Conservation (phyloP, 2,888 invertebrate genomes). For the Drosophila picticornis region DNA sequence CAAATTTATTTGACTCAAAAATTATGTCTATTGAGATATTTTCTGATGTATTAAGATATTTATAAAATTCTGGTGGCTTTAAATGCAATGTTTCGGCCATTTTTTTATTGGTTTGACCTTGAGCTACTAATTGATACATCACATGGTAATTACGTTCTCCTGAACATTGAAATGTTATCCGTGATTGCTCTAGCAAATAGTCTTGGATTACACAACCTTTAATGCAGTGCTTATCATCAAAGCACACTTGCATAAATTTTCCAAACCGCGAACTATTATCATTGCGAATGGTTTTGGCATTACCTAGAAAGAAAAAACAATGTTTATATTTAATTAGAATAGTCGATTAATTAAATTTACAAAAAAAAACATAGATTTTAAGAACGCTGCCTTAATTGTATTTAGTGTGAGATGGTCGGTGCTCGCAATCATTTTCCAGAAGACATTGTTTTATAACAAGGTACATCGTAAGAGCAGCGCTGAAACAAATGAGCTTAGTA, state of each 20-base stretch:
- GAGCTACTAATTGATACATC: constrained; percentile 95
- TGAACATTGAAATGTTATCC: constrained; percentile 95
- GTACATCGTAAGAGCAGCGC: not conserved
- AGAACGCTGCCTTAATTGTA: not conserved
- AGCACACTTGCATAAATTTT: constrained; percentile 97
- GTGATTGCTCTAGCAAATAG: constrained; percentile 94
- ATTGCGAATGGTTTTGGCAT: constrained; percentile 96
- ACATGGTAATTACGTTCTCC: constrained; percentile 96
- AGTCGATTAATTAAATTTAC: not conserved
- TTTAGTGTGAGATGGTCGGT: no score
- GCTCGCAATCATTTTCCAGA: no score
- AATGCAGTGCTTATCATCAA: constrained; percentile 95
- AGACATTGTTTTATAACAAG: not conserved
- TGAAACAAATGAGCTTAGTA: not conserved
- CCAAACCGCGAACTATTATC: constrained; percentile 97
- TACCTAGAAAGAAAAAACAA: constrained; percentile 87
- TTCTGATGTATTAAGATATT: constrained; percentile 93
- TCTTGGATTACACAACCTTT: constrained; percentile 96
- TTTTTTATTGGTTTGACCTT: constrained; percentile 92
- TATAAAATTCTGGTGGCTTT: constrained; percentile 91
- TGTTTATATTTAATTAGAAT: not conserved
- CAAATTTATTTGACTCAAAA: constrained; percentile 90
- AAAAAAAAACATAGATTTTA: not conserved
- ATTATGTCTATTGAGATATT: constrained; percentile 89
- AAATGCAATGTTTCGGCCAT: constrained; percentile 91